Evolutionary conservation across 2,888 invertebrate genomes (phyloP).

Genomic region (Hoplodrina blanda): DNA sequence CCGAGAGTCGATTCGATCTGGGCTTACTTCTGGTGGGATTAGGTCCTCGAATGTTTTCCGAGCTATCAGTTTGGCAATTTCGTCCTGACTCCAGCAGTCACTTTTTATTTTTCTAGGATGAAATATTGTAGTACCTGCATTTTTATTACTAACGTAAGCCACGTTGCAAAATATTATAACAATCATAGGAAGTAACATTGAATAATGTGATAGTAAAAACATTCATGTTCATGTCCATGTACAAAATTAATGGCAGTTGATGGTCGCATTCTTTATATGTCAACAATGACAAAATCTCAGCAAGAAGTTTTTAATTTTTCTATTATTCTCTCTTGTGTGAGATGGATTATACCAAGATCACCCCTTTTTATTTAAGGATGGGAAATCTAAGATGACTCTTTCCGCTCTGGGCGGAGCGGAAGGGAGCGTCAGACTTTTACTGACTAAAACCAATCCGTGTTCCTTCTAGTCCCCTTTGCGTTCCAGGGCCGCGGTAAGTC

Average conservation of each 20-base stretch:
- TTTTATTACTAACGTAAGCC: conserved; percentile 64
- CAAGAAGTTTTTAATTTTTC: conserved; percentile 12
- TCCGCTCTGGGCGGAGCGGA: too few species aligned
- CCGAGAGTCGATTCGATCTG: conserved; percentile 75
- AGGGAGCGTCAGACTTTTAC: too few species aligned
- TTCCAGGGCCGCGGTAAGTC: too few species aligned
- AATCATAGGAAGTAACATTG: conserved; percentile 79
- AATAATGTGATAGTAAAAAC: conserved; percentile 63
- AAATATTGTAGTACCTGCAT: conserved; percentile 82
- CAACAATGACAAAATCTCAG: conserved; percentile 16
- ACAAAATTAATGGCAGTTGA: conserved; percentile 46
- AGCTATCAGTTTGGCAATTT: conserved; percentile 79
- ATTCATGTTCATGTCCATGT: conserved; percentile 56
- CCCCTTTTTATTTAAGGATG: too few species aligned
- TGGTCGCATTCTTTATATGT: neutral
- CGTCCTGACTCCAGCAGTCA: conserved; percentile 82
- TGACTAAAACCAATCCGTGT: too few species aligned
- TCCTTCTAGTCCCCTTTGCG: too few species aligned
- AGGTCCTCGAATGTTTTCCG: conserved; percentile 80
- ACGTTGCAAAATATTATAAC: conserved; percentile 72
- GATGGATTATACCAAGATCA: too few species aligned
- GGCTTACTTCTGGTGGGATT: conserved; percentile 72
- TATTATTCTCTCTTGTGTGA: neutral
- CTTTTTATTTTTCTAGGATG: conserved; percentile 64
- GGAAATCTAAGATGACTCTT: too few species aligned